Evolutionary conservation across 2,797 vertebrate species (phyloP).

Genomic region (Smutsia gigantea): DNA sequence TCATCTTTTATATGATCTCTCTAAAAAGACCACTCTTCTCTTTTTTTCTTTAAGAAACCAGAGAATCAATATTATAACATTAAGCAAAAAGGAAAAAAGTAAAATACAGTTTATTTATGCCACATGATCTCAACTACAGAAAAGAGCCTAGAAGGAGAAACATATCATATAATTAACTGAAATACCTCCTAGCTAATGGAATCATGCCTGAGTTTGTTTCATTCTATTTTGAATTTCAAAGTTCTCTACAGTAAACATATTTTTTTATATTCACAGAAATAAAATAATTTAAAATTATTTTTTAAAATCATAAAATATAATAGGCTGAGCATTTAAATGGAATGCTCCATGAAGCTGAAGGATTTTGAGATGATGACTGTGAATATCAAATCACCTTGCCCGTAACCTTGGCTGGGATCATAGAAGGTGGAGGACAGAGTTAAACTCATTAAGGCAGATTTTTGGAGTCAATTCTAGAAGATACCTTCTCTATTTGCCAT

Average conservation of each 20-base stretch:
- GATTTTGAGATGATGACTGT: background rate
- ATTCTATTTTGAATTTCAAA: background rate
- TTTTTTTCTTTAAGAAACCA: background rate
- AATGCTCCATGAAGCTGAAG: background rate
- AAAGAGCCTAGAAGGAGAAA: background rate
- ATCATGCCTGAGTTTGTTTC: background rate
- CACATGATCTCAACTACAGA: background rate
- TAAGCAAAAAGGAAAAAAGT: background rate
- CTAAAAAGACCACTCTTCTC: too few species aligned
- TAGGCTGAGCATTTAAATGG: background rate
- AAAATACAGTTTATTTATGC: background rate
- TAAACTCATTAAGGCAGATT: accelerated
- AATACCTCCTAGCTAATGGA: background rate
- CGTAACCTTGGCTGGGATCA: accelerated
- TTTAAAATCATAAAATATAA: background rate
- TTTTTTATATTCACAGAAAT: background rate
- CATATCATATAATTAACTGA: background rate
- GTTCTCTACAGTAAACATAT: background rate
- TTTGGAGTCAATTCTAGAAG: background rate
- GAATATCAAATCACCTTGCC: accelerated
- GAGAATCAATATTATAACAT: background rate
- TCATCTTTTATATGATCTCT: background rate
- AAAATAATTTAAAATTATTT: background rate
- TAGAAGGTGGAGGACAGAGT: background rate
- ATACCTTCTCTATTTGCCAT: too few species aligned